Conservation (phyloP, 2,888 invertebrate genomes). For the Listrodromus nycthemerus region DNA sequence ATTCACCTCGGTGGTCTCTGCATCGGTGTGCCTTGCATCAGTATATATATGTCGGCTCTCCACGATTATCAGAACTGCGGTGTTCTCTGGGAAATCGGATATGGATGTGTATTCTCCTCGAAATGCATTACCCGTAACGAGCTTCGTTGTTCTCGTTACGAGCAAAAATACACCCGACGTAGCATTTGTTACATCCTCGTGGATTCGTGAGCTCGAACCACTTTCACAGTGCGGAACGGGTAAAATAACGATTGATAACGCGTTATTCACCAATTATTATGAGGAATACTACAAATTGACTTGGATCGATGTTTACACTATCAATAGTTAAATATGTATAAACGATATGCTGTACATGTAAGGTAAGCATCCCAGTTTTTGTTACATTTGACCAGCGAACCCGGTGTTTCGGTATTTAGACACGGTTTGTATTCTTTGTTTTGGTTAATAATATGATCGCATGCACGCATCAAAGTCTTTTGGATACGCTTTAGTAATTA, state of each 20-base stretch:
- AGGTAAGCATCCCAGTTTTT: too few relatives aligned
- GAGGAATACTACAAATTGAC: too few relatives aligned
- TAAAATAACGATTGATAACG: not conserved
- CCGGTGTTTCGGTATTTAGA: too few relatives aligned
- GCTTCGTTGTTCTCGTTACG: slow-evolving; percentile 32
- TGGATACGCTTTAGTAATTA: too few relatives aligned
- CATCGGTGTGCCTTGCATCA: slow-evolving; percentile 35
- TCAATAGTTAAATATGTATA: too few relatives aligned
- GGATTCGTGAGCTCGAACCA: not conserved
- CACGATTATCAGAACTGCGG: slow-evolving; percentile 49
- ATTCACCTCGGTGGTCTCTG: slow-evolving; percentile 50
- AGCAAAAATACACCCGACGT: not conserved
- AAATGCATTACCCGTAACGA: slow-evolving; percentile 13
- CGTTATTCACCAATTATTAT: not conserved
- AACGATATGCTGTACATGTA: too few relatives aligned
- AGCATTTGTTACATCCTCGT: not conserved
- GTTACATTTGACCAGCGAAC: too few relatives aligned
- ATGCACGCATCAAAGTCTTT: too few relatives aligned
- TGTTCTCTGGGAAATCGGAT: slow-evolving; percentile 49
- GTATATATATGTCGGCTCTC: slow-evolving; percentile 43
- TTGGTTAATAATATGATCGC: too few relatives aligned
- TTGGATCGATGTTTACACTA: too few relatives aligned
- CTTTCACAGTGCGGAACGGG: not conserved
- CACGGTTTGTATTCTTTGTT: too few relatives aligned
- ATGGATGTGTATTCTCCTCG: slow-evolving; percentile 26